Evolutionary conservation across 1,140 invertebrate species (phyloP), one percentile per base, ranked within the genome.

Genomic region (Diachasmimorpha longicaudata): DNA sequence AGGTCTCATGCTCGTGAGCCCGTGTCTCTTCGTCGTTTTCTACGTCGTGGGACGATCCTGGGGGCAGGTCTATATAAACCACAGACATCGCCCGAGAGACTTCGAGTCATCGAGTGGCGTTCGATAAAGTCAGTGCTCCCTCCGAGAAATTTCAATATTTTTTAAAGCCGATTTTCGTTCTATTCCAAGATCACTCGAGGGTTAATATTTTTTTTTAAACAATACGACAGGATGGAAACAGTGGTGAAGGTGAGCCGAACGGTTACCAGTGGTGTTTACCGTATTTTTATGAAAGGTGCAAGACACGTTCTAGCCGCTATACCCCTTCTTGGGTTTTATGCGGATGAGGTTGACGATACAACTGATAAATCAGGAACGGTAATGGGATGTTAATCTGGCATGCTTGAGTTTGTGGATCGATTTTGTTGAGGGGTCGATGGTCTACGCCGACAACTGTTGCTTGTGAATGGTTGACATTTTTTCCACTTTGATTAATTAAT

Each of bases 41-140:
- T 74, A 75, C 74, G 80, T 81, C 84, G 86, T 86, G 82, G 85
- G 84, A 86, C 82, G 85, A 85, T 82, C 77, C 83, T 80, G 82
- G 77, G 79, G 78, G 76, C 44, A 25, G 67, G 72, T 76, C 80
- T 89, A 89, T 89, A 88, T 89, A 89, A 89, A 88, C 82, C 82
- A 76, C 76, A 80, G 78, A 76, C 81, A 80, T 80, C 76, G 78
- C 72, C 75, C 74, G 75, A 79, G 69, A 67, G 71, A 76, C 79
- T 80, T 78, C 73, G 81, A 84, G 83, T 83, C 75, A 70, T 76
- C 78, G 77, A 77, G 70, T 69, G n/a, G 63, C 66, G 14, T 37
- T 68, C 31, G 23, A 63, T 63, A 63, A 63, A 23, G 58, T 25
- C 10, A 25, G 58, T 63, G 58, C 58, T 63, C 21, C 31, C 31